Base-by-base conservation (phyloP, 2,888 invertebrate species). In the Hypsopygia costalis region DNA sequence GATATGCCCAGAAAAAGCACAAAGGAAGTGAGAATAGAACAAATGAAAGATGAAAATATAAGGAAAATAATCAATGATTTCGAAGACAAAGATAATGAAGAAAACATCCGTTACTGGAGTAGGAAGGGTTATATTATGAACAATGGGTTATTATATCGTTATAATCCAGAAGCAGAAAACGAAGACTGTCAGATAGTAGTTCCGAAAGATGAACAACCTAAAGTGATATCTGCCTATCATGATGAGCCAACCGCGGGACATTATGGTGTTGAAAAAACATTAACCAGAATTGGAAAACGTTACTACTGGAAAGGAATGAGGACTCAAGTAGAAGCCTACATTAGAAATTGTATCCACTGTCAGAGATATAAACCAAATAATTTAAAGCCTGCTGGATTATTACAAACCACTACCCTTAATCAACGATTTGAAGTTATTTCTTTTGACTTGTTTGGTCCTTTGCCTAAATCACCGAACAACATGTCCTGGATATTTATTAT, bases 221-320 rank as follows among this genome's bases (percentile, higher is more conserved):
- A 49, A 5, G 34, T 61, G n/a, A 16, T 63, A 0, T n/a, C 36
- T 6, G 42, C 16, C 0, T 55, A 51, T 11, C 54, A 58, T 10
- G 52, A 55, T 16, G 32, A 47, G 0, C 41, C 56, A 1, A 12
- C 22, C 1, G 51, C 63, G 0, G 64, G 62, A 1, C 62, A 70
- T 22, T 57, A 56, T 27, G 65, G 60, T 0, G 34, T 31, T 0
- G 53, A 55, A 4, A 35, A 28, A 36, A 28, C 60, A 47, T 1
- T 10, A 43, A 0, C 36, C 43, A 29, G 43, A 5, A 57, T 60
- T 1, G 6, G 35, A 0, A 31, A 8, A 0, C 36, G 51, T 0
- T 61, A n/a, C n/a, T n/a, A 55, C 29, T 64, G 58, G 55, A 20
- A 41, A 6, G 56, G 56, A 1, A 58, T 70, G 45, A 31, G 45